These are phyloP conservation scores for Himalopsyche tibetana DNA, from an alignment of 2,888 invertebrate species.

Conservation along the genomic window DNA sequence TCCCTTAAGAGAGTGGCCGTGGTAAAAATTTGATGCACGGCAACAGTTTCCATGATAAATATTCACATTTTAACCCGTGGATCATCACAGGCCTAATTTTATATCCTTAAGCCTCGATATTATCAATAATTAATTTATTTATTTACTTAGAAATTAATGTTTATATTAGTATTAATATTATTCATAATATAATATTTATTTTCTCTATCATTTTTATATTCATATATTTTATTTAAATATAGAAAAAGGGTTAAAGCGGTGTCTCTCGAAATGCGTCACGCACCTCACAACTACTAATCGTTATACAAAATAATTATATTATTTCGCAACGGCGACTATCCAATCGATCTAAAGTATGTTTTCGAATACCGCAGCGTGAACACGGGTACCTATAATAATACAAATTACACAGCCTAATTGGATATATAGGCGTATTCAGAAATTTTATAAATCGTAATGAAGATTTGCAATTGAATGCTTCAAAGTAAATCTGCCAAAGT, in stretches of 20 bases:
- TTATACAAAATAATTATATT: not conserved
- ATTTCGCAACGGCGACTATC: constrained; percentile 13
- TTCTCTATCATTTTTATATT: constrained; percentile 36
- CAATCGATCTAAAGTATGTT: not conserved
- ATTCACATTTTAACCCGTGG: constrained; percentile 31
- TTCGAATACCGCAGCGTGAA: not conserved
- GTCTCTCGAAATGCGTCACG: constrained; percentile 37
- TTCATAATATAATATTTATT: constrained; percentile 40
- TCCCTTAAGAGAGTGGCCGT: not conserved
- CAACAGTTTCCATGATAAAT: constrained; percentile 35
- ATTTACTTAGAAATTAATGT: constrained; percentile 28
- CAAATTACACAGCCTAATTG: not conserved
- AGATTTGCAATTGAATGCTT: not conserved
- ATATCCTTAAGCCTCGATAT: constrained; percentile 35
- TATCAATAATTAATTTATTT: constrained; percentile 36
- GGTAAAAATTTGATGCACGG: not conserved
- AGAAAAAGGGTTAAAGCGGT: constrained; percentile 42
- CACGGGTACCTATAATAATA: constrained; percentile 11
- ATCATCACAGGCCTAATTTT: constrained; percentile 30
- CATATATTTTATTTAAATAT: constrained; percentile 43
- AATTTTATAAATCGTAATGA: not conserved
- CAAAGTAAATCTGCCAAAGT: not conserved
- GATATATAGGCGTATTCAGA: constrained; percentile 32
- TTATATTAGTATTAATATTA: constrained; percentile 24
- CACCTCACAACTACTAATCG: constrained; percentile 28